Conservation (phyloP, 2,888 invertebrate species). For the Leptodirus hochenwartii region DNA sequence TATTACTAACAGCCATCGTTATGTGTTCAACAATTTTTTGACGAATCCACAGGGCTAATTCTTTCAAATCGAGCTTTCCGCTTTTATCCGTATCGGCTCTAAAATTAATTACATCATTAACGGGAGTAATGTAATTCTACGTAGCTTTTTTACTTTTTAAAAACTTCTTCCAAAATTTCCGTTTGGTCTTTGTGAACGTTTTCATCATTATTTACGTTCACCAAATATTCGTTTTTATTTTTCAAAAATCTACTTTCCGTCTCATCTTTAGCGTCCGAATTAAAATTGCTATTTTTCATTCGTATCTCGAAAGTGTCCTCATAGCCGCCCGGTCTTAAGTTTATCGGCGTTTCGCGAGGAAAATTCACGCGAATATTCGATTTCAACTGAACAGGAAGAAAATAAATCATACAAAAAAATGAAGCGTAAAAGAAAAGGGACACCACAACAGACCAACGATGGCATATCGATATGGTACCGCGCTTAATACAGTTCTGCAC, state of each 20-base stretch:
- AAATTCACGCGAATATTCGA: slow-evolving; percentile 18
- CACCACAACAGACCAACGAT: slow-evolving; percentile 35
- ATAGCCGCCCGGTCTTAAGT: slow-evolving; percentile 15
- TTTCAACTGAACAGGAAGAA: slow-evolving; percentile 29
- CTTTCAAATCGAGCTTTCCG: slow-evolving; percentile 36
- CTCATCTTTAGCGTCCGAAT: slow-evolving; percentile 27
- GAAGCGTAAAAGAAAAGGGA: slow-evolving; percentile 34
- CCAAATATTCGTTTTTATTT: slow-evolving; percentile 31
- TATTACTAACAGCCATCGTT: slow-evolving; percentile 43
- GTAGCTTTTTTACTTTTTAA: slow-evolving; percentile 22
- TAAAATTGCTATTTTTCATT: slow-evolving; percentile 31
- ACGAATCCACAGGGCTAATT: slow-evolving; percentile 47
- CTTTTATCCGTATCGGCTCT: slow-evolving; percentile 44
- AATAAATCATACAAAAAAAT: slow-evolving; percentile 33
- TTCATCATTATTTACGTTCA: slow-evolving; percentile 23
- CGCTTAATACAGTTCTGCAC: no score
- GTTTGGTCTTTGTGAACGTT: slow-evolving; percentile 22
- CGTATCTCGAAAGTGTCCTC: slow-evolving; percentile 24
- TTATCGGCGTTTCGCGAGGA: slow-evolving; percentile 14
- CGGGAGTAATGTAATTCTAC: neutral
- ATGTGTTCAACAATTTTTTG: slow-evolving; percentile 50
- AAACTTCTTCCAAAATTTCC: slow-evolving; percentile 24
- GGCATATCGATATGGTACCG: no score
- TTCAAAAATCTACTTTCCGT: slow-evolving; percentile 22
- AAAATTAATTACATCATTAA: slow-evolving; percentile 17